A percentile compares a stretch with the other conserved stretches of the same genome.
These are phyloP conservation scores for Corynorhinus townsendii DNA, from an alignment of 2,113 vertebrate species.

Conservation along the genomic window DNA sequence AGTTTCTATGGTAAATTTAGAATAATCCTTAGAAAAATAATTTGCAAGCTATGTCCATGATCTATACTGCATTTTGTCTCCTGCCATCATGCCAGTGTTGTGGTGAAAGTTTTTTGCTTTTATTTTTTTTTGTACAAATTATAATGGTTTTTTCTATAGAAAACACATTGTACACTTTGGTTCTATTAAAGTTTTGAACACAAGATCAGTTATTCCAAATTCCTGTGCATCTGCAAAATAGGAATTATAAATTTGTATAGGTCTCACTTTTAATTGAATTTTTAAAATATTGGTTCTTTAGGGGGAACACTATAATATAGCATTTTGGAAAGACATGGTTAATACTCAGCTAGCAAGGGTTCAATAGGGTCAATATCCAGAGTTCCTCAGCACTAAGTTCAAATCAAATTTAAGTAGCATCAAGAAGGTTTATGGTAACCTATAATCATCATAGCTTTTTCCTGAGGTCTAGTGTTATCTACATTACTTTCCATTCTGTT, in stretches of 20 bases:
- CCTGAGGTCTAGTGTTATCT: not conserved
- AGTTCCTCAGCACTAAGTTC: not conserved
- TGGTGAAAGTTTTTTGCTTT: not conserved
- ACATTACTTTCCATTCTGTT: constrained; percentile 62
- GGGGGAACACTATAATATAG: fast-evolving
- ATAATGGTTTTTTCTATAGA: not conserved
- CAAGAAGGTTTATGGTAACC: not conserved
- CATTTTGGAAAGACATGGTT: not conserved
- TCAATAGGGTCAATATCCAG: not conserved
- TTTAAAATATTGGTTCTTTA: not conserved
- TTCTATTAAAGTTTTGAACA: constrained; percentile 10
- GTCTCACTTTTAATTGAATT: not conserved
- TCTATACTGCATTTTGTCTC: not conserved
- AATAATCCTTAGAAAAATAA: not conserved
- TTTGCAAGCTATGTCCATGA: not conserved
- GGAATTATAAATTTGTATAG: not conserved
- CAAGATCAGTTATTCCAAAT: not conserved
- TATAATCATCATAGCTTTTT: not conserved
- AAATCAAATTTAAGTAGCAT: not conserved
- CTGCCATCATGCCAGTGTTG: not conserved
- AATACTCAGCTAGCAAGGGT: not conserved
- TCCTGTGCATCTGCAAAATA: not conserved
- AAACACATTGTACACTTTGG: not conserved
- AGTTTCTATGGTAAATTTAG: not conserved
- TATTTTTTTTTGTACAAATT: not conserved